These are phyloP conservation scores for Galemys pyrenaicus DNA, from an alignment of 2,113 vertebrate species.

Conservation along the genomic window DNA sequence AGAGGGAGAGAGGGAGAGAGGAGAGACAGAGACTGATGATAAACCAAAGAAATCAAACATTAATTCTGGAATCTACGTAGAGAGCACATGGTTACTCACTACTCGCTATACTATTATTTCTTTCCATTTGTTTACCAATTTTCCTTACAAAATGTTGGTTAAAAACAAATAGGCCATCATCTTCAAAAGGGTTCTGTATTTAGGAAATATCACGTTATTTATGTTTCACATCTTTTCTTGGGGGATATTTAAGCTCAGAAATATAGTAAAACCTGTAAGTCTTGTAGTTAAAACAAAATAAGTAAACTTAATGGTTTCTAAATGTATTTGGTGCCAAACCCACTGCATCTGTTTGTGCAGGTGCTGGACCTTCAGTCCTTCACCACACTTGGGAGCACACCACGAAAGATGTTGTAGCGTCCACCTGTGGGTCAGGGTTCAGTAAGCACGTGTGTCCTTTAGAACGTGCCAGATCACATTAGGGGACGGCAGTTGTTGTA, in stretches of 20 bases:
- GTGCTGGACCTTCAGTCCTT: neutral
- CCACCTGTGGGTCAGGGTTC: neutral
- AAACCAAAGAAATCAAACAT: neutral
- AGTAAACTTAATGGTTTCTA: conserved; percentile 2
- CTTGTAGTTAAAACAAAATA: conserved; percentile 50
- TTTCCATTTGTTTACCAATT: conserved; percentile 41
- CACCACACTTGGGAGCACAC: too few relatives aligned
- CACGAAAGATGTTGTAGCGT: neutral
- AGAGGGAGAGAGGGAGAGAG: neutral
- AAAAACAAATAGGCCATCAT: conserved; percentile 25
- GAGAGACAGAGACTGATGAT: neutral
- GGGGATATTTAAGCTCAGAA: neutral
- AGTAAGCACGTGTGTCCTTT: neutral
- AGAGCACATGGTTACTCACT: neutral
- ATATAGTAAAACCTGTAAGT: conserved; percentile 36
- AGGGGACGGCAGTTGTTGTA: neutral
- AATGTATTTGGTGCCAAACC: neutral
- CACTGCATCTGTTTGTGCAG: neutral
- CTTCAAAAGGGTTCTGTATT: neutral
- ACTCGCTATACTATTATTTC: neutral
- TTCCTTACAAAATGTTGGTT: conserved; percentile 14
- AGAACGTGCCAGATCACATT: neutral
- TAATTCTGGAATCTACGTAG: neutral
- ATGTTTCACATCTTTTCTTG: neutral
- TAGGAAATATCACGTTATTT: neutral